A percentile compares a stretch with the other conserved stretches of the same genome.
phyloP scores from a whole-genome alignment of 2,888 invertebrate genomes.

The Cheiracanthium punctorium region DNA sequence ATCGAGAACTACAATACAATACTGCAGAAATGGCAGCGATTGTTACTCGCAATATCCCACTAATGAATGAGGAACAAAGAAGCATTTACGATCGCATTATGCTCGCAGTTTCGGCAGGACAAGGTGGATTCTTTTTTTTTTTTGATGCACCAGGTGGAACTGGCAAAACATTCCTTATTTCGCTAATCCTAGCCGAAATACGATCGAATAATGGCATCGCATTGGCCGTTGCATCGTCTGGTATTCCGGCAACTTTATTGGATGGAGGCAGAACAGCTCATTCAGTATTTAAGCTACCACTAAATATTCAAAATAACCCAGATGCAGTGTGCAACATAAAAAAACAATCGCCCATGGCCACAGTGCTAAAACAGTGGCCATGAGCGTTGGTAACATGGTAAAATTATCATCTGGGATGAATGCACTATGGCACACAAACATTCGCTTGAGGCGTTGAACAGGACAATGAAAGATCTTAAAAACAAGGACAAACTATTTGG shows the following conservation, averaged over 20 bases:
- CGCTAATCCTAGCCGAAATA: slow-evolving; percentile 75
- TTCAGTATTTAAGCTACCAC: slow-evolving; percentile 65
- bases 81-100: neutral
- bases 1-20: slow-evolving; percentile 8
- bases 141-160: slow-evolving; percentile 75
- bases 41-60: slow-evolving; percentile 20
- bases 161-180: slow-evolving; percentile 77
- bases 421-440: too few relatives aligned
- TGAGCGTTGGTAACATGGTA: too few relatives aligned
- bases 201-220: slow-evolving; percentile 72
- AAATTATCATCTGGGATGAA: too few relatives aligned
- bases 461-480: too few relatives aligned
- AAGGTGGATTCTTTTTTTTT: slow-evolving; percentile 71
- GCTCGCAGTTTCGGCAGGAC: neutral
- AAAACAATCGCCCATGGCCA: slow-evolving; percentile 16
- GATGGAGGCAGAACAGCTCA: slow-evolving; percentile 67
- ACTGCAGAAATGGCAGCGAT: slow-evolving; percentile 22
- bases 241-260: slow-evolving; percentile 67
- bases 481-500: too few relatives aligned
- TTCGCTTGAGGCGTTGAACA: too few relatives aligned
- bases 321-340: slow-evolving; percentile 32
- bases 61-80: slow-evolving; percentile 15
- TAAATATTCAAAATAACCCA: slow-evolving; percentile 41
- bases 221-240: neutral
- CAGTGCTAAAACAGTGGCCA: slow-evolving; percentile 27